Percentiles rank a stretch among this genome's conserved stretches.
Conservation (phyloP, 2,888 invertebrate species). For the Microctonus aethiopoides region DNA sequence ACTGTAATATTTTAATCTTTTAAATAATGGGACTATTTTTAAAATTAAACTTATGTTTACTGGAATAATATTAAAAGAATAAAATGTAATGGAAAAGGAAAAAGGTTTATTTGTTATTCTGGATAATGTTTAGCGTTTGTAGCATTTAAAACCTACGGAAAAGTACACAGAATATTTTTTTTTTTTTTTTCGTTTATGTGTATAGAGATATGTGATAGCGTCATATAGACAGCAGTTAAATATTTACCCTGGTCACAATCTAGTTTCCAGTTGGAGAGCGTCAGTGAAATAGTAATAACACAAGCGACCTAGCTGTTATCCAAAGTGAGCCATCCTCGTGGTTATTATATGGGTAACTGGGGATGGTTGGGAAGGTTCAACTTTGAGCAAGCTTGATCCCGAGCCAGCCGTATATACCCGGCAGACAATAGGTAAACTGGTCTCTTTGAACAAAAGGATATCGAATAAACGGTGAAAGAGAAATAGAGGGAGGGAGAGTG, state of each 20-base stretch:
- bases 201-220: too few species aligned
- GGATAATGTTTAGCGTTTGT: too few species aligned
- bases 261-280: slow-evolving; percentile 28
- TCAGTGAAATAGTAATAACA: slow-evolving; percentile 25
- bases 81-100: too few species aligned
- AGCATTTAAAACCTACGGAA: too few species aligned
- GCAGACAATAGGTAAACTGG: slow-evolving; percentile 32
- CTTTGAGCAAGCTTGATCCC: slow-evolving; percentile 27
- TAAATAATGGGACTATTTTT: too few species aligned
- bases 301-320: slow-evolving; percentile 20
- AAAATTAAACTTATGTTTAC: too few species aligned
- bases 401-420: slow-evolving; percentile 23
- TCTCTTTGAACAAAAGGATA: slow-evolving; percentile 36
- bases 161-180: too few species aligned
- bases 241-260: slow-evolving; percentile 23
- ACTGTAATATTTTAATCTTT: too few species aligned
- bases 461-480: slow-evolving; percentile 26
- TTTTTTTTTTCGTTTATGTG: too few species aligned
- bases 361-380: slow-evolving; percentile 18
- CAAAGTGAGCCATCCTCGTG: slow-evolving; percentile 21
- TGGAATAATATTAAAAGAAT: too few species aligned
- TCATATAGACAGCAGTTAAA: slow-evolving; percentile 8
- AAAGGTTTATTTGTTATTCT: too few species aligned
- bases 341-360: slow-evolving; percentile 24
- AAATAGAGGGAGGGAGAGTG: not conserved